Base-by-base conservation (phyloP, 2,113 vertebrate genomes). In the Gymnocephalus cernua region DNA sequence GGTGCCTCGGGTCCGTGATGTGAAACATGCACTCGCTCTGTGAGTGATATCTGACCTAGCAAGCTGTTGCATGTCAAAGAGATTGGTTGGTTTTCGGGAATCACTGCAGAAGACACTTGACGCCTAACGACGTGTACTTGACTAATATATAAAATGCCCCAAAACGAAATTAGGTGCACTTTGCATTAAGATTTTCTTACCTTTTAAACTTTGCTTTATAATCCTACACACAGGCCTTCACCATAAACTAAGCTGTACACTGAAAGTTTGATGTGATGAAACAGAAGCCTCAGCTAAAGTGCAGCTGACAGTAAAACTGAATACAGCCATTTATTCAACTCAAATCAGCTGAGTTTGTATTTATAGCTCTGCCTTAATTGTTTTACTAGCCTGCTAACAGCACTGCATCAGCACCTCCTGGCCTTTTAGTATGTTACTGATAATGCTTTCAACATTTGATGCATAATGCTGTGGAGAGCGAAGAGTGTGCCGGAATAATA, bases 341-440 rank as follows among this genome's bases (percentile, higher is more conserved):
- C 86, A 80, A 92, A 86, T 91, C 88, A 86, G 79, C 85, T 88
- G 79, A 89, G 65, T 90, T 89, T 83, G 77, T 91, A 89, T 92
- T 93, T 89, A 92, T 84, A 76, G 86, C 72, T 53, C 35, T 59
- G 72, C 80, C 82, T 84, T 92, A 93, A 93, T 93, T 88, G 91
- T 83, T 91, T 85, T 80, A 82, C 72, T 70, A 77, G 82, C 86
- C 90, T 84, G 86, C 78, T 90, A 91, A 92, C 72, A 77, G 90
- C 89, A 64, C 85, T 81, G 75, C 66, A 80, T 93, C 91, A 94
- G 89, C 92, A 91, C 82, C 88, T 83, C 67, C 65, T 54, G 72
- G 66, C 79, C 86, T 91, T 89, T 87, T 86, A 90, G 86, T 87
- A 86, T 85, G 93, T 88, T 71, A 74, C 85, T 83, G 83, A 85